Evolutionary conservation across 2,888 invertebrate species (phyloP), one percentile per base, ranked within the genome.

Genomic region (Acanthosepion pharaonis): DNA sequence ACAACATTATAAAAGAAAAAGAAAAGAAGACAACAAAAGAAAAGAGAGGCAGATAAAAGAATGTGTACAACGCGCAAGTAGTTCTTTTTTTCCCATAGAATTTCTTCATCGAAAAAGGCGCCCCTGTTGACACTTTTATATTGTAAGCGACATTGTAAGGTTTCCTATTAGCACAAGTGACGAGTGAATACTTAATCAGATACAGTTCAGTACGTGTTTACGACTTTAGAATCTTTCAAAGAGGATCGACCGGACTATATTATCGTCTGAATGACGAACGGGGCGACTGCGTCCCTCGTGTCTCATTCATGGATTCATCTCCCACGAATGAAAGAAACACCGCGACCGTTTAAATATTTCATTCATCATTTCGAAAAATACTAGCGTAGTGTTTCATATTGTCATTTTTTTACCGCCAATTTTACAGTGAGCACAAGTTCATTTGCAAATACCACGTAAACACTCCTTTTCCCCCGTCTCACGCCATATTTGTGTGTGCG

Each of bases 171-270:
- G 78, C 78, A 78, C 78, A 78, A 78, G 78, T 78, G 78, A 33
- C 78, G 78, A 33, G 78, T n/a, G 78, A n/a, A 78, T 78, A n/a
- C 0, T 78, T 78, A 78, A 78, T 78, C n/a, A 33, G 78, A 5
- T 78, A n/a, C n/a, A 78, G 78, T 78, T 78, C 78, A 78, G n/a
- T 78, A 78, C n/a, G 78, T 78, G 78, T 78, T 78, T 78, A 78
- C 78, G 78, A 78, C n/a, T 78, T 78, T n/a, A 18, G 78, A n/a
- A 78, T 11, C 78, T 78, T 78, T 78, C 11, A n/a, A n/a, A n/a
- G 33, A n/a, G 11, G 78, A 78, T n/a, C n/a, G 78, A 78, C 78
- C n/a, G 78, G 78, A 78, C 78, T 11, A 78, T 78, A 78, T 78
- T 78, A 33, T 78, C n/a, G n/a, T 78, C n/a, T 33, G n/a, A 78